Evolutionary conservation across 2,797 vertebrate species (phyloP).

Genomic region (Cossypha dichroa): DNA sequence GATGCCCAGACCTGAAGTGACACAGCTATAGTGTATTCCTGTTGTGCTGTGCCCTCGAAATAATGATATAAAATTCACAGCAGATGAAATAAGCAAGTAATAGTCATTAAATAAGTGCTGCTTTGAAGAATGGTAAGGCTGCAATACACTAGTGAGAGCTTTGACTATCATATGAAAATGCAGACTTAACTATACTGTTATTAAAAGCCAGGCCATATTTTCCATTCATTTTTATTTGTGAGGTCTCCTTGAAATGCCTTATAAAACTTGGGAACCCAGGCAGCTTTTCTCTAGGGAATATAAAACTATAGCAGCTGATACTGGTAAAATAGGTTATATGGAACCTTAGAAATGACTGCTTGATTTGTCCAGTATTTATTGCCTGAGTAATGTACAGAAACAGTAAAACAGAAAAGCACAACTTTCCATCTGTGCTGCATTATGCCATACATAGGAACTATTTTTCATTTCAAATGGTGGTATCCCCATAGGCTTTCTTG

Average conservation of each 20-base stretch:
- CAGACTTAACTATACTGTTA: neutral
- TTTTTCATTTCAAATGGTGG: constrained; percentile 73
- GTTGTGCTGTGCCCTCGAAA: neutral
- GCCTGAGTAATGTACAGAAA: constrained; percentile 64
- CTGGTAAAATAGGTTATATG: constrained; percentile 65
- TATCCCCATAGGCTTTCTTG: constrained; percentile 15
- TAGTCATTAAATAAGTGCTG: neutral
- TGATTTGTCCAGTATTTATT: constrained; percentile 71
- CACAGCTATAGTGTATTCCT: fast-evolving
- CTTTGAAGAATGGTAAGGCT: neutral
- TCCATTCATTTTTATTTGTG: constrained; percentile 44
- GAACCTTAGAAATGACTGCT: constrained; percentile 69
- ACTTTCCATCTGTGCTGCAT: constrained; percentile 74
- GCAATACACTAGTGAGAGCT: neutral
- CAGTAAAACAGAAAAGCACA: constrained; percentile 63
- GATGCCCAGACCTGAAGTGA: neutral
- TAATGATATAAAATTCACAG: neutral
- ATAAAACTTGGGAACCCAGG: constrained; percentile 58
- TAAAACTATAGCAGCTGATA: constrained; percentile 65
- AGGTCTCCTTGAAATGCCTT: constrained; percentile 65
- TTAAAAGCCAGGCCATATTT: constrained; percentile 36
- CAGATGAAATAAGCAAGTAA: neutral
- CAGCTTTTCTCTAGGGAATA: constrained; percentile 44
- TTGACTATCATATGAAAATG: neutral
- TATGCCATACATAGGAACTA: constrained; percentile 62